A percentile compares a stretch with the other conserved stretches of the same genome.
These are phyloP conservation scores for Microdon myrmicae DNA, from an alignment of 2,888 invertebrate genomes.

Conservation along the genomic window DNA sequence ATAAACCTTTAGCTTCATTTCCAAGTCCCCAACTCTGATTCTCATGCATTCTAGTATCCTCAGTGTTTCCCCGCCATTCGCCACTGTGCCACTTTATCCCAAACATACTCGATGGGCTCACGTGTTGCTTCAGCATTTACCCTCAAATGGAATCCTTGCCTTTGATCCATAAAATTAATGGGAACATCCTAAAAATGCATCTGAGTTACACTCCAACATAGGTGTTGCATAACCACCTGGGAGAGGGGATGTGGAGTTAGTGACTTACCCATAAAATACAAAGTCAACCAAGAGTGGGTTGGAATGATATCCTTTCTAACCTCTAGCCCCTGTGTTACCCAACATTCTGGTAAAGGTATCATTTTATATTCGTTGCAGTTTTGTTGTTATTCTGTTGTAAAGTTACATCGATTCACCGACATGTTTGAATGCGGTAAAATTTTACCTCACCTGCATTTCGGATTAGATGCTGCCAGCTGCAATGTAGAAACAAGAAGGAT, in stretches of 20 bases:
- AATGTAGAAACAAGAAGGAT: neutral
- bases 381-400: constrained; percentile 30
- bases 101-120: constrained; percentile 25
- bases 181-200: constrained; percentile 45
- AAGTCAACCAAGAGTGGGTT: constrained; percentile 20
- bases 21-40: neutral
- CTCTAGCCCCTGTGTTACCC: too few species aligned
- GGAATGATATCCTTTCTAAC: too few species aligned
- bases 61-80: constrained; percentile 7
- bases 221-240: neutral
- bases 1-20: constrained; percentile 8
- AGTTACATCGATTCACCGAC: constrained; percentile 43
- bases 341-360: too few species aligned
- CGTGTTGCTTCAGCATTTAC: constrained; percentile 18
- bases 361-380: constrained; percentile 28
- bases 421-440: constrained; percentile 50
- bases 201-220: constrained; percentile 7
- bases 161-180: constrained; percentile 53
- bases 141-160: constrained; percentile 33
- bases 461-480: constrained; percentile 38
- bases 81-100: constrained; percentile 2
- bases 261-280: constrained; percentile 44
- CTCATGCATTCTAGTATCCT: neutral
- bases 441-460: constrained; percentile 46
- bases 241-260: constrained; percentile 1